Conservation (phyloP, 2,888 invertebrate species). For the Melanotus villosus region DNA sequence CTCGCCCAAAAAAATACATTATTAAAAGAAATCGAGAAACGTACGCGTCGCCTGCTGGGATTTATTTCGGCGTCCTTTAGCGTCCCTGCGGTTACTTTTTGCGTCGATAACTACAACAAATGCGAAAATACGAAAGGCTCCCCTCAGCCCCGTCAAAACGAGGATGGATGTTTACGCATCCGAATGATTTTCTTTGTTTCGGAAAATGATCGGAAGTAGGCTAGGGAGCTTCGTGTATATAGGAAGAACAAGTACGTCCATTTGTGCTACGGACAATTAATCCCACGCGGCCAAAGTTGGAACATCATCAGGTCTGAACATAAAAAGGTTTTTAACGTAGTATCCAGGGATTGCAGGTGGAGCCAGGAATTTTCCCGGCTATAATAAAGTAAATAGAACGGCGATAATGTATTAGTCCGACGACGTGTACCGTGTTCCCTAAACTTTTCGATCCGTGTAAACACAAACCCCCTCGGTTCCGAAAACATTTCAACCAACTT, state of each 20-base stretch:
- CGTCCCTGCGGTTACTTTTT: too few species aligned
- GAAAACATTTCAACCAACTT: background rate
- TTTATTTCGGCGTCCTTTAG: too few species aligned
- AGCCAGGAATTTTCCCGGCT: constrained; percentile 30
- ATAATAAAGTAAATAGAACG: constrained; percentile 31
- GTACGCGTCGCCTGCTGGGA: too few species aligned
- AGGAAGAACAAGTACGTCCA: constrained; percentile 40
- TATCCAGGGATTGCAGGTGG: constrained; percentile 30
- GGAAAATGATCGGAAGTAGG: constrained; percentile 32
- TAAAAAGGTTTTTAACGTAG: constrained; percentile 41
- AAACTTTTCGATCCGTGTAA: constrained; percentile 17
- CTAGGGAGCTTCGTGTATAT: constrained; percentile 18
- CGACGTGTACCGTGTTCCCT: constrained; percentile 4
- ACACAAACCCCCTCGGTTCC: constrained; percentile 7
- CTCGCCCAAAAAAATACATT: too few species aligned
- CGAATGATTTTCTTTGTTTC: constrained; percentile 30
- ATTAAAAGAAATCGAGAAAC: too few species aligned
- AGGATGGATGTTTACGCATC: constrained; percentile 11
- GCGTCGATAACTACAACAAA: too few species aligned
- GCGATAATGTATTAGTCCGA: constrained; percentile 30
- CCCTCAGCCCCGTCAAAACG: too few species aligned
- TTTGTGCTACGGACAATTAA: constrained; percentile 39
- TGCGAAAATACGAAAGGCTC: too few species aligned
- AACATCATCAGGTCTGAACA: constrained; percentile 41
- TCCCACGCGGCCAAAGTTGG: constrained; percentile 36